Percentiles rank a stretch among this genome's conserved stretches.
These are phyloP conservation scores for Xenopus laevis DNA, from an alignment of 2,113 vertebrate genomes.

Conservation along the genomic window DNA sequence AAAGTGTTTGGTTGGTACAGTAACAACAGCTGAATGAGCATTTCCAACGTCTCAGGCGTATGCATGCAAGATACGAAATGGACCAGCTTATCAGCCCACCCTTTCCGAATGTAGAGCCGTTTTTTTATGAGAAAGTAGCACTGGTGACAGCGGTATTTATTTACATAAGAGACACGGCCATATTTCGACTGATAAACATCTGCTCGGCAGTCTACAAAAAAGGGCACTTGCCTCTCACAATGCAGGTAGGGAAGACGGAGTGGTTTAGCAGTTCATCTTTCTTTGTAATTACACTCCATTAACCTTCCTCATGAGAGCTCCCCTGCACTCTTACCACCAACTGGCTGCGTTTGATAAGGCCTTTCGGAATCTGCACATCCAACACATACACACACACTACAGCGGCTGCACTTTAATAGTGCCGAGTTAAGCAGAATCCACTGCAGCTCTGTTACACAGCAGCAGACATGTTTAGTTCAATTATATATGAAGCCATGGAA, in stretches of 20 bases:
- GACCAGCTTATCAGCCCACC: too few species aligned
- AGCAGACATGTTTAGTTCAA: slow-evolving; percentile 45
- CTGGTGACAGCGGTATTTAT: background rate
- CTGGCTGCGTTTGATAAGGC: slow-evolving; percentile 75
- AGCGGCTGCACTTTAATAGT: slow-evolving; percentile 47
- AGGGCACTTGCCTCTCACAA: slow-evolving; percentile 52
- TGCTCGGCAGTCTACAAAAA: slow-evolving; percentile 66
- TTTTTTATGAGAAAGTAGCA: background rate
- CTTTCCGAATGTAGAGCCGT: background rate
- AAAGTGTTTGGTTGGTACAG: too few species aligned
- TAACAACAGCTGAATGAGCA: background rate
- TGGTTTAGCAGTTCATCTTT: slow-evolving; percentile 71
- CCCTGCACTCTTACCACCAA: slow-evolving; percentile 70
- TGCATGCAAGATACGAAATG: too few species aligned
- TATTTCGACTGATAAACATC: slow-evolving; percentile 63
- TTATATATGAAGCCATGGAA: slow-evolving; percentile 40
- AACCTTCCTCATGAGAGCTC: slow-evolving; percentile 73
- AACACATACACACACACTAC: too few species aligned
- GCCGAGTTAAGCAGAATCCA: slow-evolving; percentile 54
- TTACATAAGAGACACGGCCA: slow-evolving; percentile 47
- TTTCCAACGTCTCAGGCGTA: background rate
- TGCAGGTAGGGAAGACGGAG: slow-evolving; percentile 67
- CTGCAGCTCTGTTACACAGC: slow-evolving; percentile 31
- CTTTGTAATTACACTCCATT: slow-evolving; percentile 80
- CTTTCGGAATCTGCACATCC: slow-evolving; percentile 54